Percentiles rank a stretch among this genome's conserved stretches.
Conservation (phyloP, 2,888 invertebrate genomes). For the Parthenolecanium corni region DNA sequence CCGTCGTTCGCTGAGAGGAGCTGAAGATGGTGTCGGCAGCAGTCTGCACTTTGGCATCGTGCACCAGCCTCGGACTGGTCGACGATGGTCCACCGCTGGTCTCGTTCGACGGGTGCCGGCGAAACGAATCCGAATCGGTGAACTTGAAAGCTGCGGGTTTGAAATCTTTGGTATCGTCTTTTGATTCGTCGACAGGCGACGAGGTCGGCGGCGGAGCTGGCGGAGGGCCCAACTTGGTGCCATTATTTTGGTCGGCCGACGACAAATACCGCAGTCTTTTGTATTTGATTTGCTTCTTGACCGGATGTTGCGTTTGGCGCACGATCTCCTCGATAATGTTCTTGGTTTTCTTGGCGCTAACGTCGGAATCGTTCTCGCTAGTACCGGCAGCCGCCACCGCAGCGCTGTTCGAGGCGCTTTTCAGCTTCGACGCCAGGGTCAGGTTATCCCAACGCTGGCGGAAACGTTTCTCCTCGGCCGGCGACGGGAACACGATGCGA, state of each 20-base stretch:
- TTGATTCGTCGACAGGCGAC: background rate
- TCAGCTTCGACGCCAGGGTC: background rate
- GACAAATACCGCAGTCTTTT: background rate
- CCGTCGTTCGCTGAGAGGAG: background rate
- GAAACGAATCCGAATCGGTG: no score
- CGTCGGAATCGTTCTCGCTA: background rate
- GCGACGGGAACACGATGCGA: background rate
- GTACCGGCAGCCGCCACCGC: no score
- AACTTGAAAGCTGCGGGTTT: background rate
- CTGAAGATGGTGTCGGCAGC: background rate
- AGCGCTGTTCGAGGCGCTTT: background rate
- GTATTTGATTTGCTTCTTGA: slow-evolving; percentile 5
- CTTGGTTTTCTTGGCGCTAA: background rate
- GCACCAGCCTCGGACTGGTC: background rate
- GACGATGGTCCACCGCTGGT: no score
- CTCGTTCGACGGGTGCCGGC: no score
- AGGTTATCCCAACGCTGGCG: slow-evolving; percentile 1
- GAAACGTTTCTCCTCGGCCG: slow-evolving; percentile 14
- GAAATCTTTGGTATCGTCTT: background rate
- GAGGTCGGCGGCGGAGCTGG: no score
- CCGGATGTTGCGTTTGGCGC: background rate
- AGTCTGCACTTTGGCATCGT: background rate
- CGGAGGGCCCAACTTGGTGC: background rate
- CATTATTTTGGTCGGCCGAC: background rate
- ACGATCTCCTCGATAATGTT: background rate